Percentiles rank a stretch among this genome's conserved stretches.
These are phyloP conservation scores for Nanorana parkeri DNA, from an alignment of 2,113 vertebrate genomes.

Conservation along the genomic window DNA sequence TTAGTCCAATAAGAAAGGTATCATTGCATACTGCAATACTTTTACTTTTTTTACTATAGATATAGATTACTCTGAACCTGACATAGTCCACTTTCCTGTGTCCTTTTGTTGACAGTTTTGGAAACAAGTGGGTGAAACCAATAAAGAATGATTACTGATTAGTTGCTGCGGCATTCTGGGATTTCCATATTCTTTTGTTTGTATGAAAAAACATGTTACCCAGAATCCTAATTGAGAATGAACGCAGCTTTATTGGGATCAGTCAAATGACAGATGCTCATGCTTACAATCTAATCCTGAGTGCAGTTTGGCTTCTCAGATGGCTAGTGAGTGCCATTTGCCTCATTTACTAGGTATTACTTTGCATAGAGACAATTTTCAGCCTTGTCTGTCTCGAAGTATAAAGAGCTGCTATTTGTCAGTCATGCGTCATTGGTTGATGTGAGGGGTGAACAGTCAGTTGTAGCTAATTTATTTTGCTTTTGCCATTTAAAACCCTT, in stretches of 20 bases:
- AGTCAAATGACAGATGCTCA: slow-evolving; percentile 10
- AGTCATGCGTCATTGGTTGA: no score
- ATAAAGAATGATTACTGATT: no score
- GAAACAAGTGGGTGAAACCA: no score
- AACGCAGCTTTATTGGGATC: neutral
- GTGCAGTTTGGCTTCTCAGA: neutral
- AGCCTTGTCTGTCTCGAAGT: neutral
- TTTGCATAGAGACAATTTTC: neutral
- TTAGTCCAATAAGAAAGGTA: no score
- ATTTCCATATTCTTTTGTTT: neutral
- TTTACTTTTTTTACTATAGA: no score
- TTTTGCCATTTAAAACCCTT: neutral
- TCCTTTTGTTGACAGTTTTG: no score
- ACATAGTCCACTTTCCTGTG: no score
- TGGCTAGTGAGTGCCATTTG: neutral
- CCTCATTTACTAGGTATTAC: neutral
- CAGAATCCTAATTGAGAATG: neutral
- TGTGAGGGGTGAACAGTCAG: neutral
- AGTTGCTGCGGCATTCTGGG: neutral
- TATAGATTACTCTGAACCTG: no score
- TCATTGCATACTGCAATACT: no score
- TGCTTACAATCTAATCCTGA: neutral
- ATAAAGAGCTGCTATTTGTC: neutral
- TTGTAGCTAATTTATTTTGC: slow-evolving; percentile 24
- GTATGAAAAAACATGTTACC: neutral